Evolutionary conservation across 1,140 invertebrate genomes (phyloP).

Genomic region (Zaprionus camerounensis): DNA sequence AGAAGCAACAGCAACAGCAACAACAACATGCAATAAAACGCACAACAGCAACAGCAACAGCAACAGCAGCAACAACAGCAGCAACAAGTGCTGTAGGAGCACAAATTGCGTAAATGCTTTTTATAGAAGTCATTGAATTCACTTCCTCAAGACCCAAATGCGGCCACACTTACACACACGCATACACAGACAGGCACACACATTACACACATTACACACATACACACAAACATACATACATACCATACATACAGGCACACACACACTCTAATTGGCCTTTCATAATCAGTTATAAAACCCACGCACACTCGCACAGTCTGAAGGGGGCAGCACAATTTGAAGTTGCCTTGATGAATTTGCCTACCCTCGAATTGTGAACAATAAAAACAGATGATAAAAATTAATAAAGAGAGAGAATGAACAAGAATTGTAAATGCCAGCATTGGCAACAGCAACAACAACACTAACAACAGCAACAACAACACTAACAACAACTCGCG

Average conservation of each 20-base stretch:
- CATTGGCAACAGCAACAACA: background rate
- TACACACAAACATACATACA: background rate
- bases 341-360: slow-evolving; percentile 33
- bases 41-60: slow-evolving; percentile 17
- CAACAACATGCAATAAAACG: slow-evolving; percentile 23
- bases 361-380: slow-evolving; percentile 26
- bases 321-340: slow-evolving; percentile 19
- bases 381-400: slow-evolving; percentile 38
- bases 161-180: slow-evolving; percentile 1
- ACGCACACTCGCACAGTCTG: slow-evolving; percentile 5
- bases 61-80: slow-evolving; percentile 13
- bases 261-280: slow-evolving; percentile 31
- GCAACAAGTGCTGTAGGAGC: slow-evolving; percentile 42
- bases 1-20: slow-evolving; percentile 19
- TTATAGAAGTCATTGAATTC: slow-evolving; percentile 79
- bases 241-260: background rate
- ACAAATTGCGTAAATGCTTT: slow-evolving; percentile 77
- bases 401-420: slow-evolving; percentile 14
- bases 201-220: too few species aligned
- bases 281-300: slow-evolving; percentile 47
- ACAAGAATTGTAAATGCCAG: slow-evolving; percentile 35
- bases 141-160: slow-evolving; percentile 58
- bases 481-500: background rate
- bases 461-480: background rate
- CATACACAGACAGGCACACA: slow-evolving; percentile 5